Conservation (phyloP, 2,113 vertebrate genomes). For the Setophaga coronata region DNA sequence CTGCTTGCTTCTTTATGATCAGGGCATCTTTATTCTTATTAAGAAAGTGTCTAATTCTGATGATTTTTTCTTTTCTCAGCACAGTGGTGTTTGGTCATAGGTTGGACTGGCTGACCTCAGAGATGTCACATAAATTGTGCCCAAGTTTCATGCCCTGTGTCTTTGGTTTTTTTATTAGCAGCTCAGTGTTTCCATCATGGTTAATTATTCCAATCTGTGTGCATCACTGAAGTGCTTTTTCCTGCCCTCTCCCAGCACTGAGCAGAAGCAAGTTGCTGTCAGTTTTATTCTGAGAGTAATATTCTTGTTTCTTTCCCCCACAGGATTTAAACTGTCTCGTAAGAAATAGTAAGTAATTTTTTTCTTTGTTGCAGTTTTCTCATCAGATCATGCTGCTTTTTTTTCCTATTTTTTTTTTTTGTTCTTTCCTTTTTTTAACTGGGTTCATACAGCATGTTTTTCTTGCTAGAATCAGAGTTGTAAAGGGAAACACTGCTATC, state of each 20-base stretch:
- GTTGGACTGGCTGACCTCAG: background rate
- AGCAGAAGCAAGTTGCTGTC: background rate
- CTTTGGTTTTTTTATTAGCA: background rate
- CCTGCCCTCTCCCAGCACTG: background rate
- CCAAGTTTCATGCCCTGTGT: background rate
- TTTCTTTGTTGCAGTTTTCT: background rate
- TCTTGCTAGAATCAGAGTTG: background rate
- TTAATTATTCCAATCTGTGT: background rate
- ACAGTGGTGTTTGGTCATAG: background rate
- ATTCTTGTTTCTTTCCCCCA: slow-evolving; percentile 16
- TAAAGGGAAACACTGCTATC: background rate
- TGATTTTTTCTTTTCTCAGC: background rate
- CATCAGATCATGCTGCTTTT: background rate
- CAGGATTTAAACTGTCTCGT: slow-evolving; percentile 74
- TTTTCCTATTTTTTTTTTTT: background rate
- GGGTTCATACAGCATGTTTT: background rate
- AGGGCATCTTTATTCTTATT: background rate
- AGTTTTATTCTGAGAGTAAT: slow-evolving; percentile 11
- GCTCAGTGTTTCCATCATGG: background rate
- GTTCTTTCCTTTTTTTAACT: background rate
- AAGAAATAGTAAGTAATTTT: slow-evolving; percentile 73
- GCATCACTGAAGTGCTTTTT: accelerated
- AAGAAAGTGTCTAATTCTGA: background rate
- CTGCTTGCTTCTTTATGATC: background rate
- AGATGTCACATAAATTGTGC: background rate